phyloP scores from a whole-genome alignment of 2,888 invertebrate species.

The Drosophila paramelanica region DNA sequence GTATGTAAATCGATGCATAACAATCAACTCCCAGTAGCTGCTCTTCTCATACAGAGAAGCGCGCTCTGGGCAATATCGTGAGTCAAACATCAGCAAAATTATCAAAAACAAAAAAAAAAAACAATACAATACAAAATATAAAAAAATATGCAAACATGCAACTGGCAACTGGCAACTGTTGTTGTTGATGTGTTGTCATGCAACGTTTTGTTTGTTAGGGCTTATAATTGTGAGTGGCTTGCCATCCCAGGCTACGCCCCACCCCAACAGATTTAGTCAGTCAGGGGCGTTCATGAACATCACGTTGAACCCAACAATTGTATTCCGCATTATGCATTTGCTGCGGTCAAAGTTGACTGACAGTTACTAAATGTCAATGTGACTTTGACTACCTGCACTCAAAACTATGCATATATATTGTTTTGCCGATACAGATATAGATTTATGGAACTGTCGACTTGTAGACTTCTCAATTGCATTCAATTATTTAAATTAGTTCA shows the following conservation, averaged over 20 bases:
- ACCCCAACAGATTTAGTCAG: slow-evolving; percentile 39
- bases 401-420: neutral
- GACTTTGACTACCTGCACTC: slow-evolving; percentile 6
- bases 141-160: slow-evolving; percentile 66
- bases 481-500: slow-evolving; percentile 61
- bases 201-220: slow-evolving; percentile 63
- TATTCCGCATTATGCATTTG: slow-evolving; percentile 40
- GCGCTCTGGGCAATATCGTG: slow-evolving; percentile 44
- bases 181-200: slow-evolving; percentile 56
- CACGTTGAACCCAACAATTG: slow-evolving; percentile 56
- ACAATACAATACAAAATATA: slow-evolving; percentile 1
- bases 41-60: slow-evolving; percentile 31
- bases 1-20: slow-evolving; percentile 68
- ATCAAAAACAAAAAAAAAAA: slow-evolving; percentile 29
- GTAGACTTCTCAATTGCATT: slow-evolving; percentile 54
- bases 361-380: slow-evolving; percentile 54
- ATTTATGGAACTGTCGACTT: slow-evolving; percentile 9
- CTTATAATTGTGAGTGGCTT: slow-evolving; percentile 61
- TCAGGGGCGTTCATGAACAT: slow-evolving; percentile 71
- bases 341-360: slow-evolving; percentile 77
- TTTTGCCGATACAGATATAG: neutral
- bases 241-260: slow-evolving; percentile 13
- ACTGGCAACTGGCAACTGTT: slow-evolving; percentile 60
- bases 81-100: slow-evolving; percentile 44
- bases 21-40: slow-evolving; percentile 57